phyloP scores from a whole-genome alignment of 2,113 vertebrate species.

The Pterocles burchelli region DNA sequence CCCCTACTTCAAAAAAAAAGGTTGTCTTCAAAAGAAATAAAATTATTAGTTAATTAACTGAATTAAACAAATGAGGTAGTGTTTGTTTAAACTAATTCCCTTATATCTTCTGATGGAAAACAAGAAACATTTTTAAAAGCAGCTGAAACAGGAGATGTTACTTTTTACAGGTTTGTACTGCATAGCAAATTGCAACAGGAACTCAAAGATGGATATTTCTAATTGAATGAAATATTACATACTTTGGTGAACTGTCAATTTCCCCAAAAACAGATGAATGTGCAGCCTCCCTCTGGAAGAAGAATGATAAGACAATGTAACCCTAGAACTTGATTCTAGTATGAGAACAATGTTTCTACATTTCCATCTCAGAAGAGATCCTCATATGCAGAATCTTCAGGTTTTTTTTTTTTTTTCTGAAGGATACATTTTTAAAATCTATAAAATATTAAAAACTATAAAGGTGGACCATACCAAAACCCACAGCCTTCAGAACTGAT shows the following conservation, averaged over 20 bases:
- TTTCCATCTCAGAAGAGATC: neutral
- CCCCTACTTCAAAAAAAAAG: neutral
- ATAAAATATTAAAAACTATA: neutral
- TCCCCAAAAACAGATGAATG: neutral
- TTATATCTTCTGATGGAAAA: neutral
- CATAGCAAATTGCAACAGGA: neutral
- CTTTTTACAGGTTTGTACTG: neutral
- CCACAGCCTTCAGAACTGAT: neutral
- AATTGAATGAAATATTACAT: neutral
- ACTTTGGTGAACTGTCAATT: neutral
- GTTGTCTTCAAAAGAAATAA: neutral
- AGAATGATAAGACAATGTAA: neutral
- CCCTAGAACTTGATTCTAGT: neutral
- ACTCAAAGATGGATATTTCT: neutral
- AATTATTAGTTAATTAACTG: neutral
- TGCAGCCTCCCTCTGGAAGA: neutral
- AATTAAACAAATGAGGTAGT: neutral
- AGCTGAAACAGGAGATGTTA: neutral
- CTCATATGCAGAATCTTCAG: neutral
- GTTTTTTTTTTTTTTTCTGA: neutral
- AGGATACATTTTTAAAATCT: neutral
- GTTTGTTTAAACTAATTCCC: neutral
- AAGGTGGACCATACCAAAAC: neutral
- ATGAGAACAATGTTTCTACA: neutral
- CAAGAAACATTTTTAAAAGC: neutral